Evolutionary conservation across 2,888 invertebrate species (phyloP), one percentile per base, ranked within the genome.

Genomic region (Blastobasis adustella): DNA sequence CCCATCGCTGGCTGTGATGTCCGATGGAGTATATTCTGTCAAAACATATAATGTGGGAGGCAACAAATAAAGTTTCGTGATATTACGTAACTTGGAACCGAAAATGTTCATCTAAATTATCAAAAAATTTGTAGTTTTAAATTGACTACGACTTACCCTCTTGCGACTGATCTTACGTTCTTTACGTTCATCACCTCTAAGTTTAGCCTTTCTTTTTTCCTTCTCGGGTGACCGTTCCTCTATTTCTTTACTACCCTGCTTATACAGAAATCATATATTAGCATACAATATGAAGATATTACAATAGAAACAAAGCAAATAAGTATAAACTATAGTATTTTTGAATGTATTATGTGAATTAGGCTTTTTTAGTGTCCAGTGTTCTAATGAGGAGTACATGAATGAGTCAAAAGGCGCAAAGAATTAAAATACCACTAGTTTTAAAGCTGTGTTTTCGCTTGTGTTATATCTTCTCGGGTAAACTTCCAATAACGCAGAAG

Each of bases 101-200:
- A 23, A 23, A 23, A 23, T 23, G 23, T 23, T 2, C 23, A 23
- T 23, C 23, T 23, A 2, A 23, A 23, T 23, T 2, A 23, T 23
- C 23, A 23, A 23, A 23, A 23, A 23, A 23, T 2, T 23, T 42
- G 8, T 42, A 42, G 42, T n/a, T 46, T 23, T 46, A 45, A 45
- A 45, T 49, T n/a, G 40, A 41, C 43, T 10, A 37, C 47, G 45
- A 73, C 90, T 84, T 85, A 94, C 94, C 87, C 95, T 90, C 78
- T 95, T 95, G 37, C 95, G 90, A 51, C 93, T 94, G 70, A 94
- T 84, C 86, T 95, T 95, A 71, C 95, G 91, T 79, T 95, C 95
- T 82, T 94, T 94, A 61, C 95, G 91, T 58, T 88, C 87, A 60
- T 88, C 87, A 9, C 81, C 81, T 62, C 86, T 79, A 53, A 86